Evolutionary conservation across 2,113 vertebrate species (phyloP).

Genomic region (Phrynosoma platyrhinos): DNA sequence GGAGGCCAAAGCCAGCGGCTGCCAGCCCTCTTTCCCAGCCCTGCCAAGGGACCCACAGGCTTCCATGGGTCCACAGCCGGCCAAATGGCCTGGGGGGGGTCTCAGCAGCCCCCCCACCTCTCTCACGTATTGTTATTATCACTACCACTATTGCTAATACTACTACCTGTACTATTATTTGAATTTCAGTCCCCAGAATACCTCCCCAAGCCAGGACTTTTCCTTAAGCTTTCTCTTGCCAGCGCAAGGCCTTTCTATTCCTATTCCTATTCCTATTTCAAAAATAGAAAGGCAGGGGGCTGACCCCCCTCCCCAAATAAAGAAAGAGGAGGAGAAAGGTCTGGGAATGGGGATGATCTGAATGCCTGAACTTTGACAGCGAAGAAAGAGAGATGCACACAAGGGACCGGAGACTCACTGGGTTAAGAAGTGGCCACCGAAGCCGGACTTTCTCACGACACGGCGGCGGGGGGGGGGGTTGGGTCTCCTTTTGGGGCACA

Average conservation of each 20-base stretch:
- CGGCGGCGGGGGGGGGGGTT: not conserved
- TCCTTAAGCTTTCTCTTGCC: too few species aligned
- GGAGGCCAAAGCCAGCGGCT: not conserved
- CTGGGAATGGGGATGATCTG: conserved; percentile 62
- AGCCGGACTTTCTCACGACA: conserved; percentile 67
- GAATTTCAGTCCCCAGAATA: too few species aligned
- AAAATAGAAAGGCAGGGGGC: too few species aligned
- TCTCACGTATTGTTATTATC: not conserved
- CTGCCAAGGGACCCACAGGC: too few species aligned
- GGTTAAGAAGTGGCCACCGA: conserved; percentile 54
- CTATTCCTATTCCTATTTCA: too few species aligned
- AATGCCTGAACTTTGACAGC: conserved; percentile 55
- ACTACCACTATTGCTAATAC: too few species aligned
- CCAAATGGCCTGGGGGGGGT: not conserved
- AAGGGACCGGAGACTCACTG: conserved; percentile 60
- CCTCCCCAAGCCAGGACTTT: too few species aligned
- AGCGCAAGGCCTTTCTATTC: too few species aligned
- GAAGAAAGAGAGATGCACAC: conserved; percentile 47
- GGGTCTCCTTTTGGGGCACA: conserved; percentile 31
- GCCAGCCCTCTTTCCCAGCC: not conserved
- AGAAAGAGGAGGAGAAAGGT: not conserved
- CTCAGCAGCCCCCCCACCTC: not conserved
- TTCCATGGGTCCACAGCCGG: not conserved
- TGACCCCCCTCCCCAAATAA: too few species aligned
- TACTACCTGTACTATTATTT: too few species aligned